Percentiles rank a stretch among this genome's conserved stretches.
phyloP scores from a whole-genome alignment of 1,140 invertebrate genomes.

The Halesus radiatus region DNA sequence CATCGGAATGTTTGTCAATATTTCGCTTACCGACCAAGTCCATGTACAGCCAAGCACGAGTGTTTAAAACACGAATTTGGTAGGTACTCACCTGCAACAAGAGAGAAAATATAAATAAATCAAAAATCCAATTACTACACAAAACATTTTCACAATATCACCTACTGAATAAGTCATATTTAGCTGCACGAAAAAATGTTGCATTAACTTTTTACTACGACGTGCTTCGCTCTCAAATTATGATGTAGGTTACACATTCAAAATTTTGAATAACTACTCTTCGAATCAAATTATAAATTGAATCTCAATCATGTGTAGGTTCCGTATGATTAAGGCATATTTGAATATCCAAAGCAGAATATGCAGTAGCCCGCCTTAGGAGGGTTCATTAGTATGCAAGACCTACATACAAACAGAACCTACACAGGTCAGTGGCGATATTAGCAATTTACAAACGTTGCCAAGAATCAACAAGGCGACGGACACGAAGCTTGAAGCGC shows the following conservation, averaged over 20 bases:
- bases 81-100: constrained; percentile 12
- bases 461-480: neutral
- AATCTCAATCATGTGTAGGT: neutral
- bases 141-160: neutral
- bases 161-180: neutral
- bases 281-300: neutral
- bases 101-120: constrained; percentile 1
- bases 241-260: no score
- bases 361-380: neutral
- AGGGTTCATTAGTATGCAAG: constrained; percentile 25
- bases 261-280: no score
- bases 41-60: neutral
- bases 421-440: neutral
- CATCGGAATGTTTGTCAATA: neutral
- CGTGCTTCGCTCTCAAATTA: no score
- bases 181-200: neutral
- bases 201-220: neutral
- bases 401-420: constrained; percentile 4
- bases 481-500: no score
- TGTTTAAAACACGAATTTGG: neutral
- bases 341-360: neutral
- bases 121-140: neutral
- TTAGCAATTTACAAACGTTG: constrained; percentile 11
- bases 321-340: neutral
- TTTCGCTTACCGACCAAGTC: neutral